Evolutionary conservation across 1,140 invertebrate genomes (phyloP).

Genomic region (Copidosoma floridanum): DNA sequence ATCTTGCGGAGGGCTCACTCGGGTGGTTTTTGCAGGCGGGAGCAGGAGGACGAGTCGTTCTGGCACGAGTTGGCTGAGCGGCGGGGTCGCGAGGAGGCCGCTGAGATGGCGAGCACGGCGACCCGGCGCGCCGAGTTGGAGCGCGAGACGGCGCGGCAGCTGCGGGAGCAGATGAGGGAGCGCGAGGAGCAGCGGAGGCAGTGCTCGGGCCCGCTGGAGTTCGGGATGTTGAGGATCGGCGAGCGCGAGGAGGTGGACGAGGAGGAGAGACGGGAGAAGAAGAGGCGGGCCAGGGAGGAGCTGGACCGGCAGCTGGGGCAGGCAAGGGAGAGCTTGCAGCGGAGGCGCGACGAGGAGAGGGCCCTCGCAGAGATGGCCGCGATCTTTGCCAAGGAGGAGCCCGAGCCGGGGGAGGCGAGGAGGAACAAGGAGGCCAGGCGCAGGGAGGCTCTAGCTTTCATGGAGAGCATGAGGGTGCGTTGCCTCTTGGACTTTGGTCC

Average conservation of each 20-base stretch:
- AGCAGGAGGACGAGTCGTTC: neutral
- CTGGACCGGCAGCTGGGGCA: slow-evolving; percentile 4
- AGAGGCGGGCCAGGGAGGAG: neutral
- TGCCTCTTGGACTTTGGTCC: no score
- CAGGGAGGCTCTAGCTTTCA: neutral
- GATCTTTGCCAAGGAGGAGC: neutral
- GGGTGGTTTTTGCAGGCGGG: neutral
- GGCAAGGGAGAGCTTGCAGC: neutral
- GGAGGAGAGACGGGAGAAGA: neutral
- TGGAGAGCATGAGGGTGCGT: slow-evolving; percentile 9
- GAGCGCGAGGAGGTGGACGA: neutral
- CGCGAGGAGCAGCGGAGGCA: neutral
- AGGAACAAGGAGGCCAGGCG: neutral
- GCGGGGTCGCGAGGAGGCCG: neutral
- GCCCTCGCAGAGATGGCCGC: neutral
- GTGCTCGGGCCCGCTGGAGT: neutral
- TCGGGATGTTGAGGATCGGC: neutral
- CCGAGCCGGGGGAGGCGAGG: neutral
- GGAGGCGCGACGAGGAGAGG: neutral
- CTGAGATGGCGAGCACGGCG: neutral
- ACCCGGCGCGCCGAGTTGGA: neutral
- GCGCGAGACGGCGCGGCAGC: neutral
- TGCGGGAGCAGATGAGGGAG: neutral
- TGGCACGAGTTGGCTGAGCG: neutral
- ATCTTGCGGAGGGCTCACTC: no score